Evolutionary conservation across 2,888 invertebrate genomes (phyloP).

Genomic region (Plagiodera versicolora): DNA sequence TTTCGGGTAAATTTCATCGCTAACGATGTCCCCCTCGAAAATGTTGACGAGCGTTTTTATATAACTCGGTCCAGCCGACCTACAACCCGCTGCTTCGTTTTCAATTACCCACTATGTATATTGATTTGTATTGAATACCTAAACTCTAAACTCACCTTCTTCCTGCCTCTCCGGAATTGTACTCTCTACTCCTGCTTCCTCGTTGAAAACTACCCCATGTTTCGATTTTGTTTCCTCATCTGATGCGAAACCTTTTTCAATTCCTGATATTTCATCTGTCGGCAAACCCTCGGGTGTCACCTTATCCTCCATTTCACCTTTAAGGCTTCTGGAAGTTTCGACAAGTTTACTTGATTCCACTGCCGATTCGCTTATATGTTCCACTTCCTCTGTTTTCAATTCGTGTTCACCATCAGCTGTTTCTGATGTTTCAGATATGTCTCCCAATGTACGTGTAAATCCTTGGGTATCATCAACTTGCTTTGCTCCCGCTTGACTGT

Average conservation of each 20-base stretch:
- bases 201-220: neutral
- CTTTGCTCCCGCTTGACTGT: neutral
- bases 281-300: neutral
- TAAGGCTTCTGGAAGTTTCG: neutral
- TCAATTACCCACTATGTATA: too few relatives aligned
- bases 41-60: too few relatives aligned
- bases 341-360: neutral
- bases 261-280: neutral
- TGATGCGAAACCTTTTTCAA: neutral
- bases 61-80: too few relatives aligned
- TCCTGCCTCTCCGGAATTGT: neutral
- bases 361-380: neutral
- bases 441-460: neutral
- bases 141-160: neutral
- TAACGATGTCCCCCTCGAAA: too few relatives aligned
- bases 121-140: too few relatives aligned
- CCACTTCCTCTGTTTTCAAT: neutral
- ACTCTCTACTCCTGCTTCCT: neutral
- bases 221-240: neutral
- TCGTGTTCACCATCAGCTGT: conserved; percentile 15
- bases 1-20: too few relatives aligned
- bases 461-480: neutral
- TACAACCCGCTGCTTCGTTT: too few relatives aligned
- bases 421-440: conserved; percentile 13
- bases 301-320: neutral